Evolutionary conservation across 2,888 invertebrate genomes (phyloP).

Genomic region (Geotrupes spiniger): DNA sequence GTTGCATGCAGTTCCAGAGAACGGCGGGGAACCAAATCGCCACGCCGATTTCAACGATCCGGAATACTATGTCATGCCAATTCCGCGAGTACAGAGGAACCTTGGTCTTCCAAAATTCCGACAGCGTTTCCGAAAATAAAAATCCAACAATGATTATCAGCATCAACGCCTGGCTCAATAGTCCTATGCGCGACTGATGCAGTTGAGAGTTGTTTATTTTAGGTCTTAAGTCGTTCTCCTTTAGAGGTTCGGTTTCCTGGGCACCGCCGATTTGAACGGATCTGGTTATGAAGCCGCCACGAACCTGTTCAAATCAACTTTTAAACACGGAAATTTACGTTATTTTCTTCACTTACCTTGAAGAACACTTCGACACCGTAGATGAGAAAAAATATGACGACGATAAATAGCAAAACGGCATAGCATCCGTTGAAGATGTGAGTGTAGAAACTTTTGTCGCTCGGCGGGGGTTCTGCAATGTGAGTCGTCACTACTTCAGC

Average conservation of each 20-base stretch:
- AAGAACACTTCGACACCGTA: constrained; percentile 94
- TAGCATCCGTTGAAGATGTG: constrained; percentile 91
- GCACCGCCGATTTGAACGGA: constrained; percentile 40
- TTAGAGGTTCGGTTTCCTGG: constrained; percentile 39
- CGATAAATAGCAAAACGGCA: constrained; percentile 84
- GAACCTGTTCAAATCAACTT: constrained; percentile 55
- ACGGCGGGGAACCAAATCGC: constrained; percentile 95
- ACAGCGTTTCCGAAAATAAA: constrained; percentile 85
- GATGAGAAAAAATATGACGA: constrained; percentile 88
- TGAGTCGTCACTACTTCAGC: constrained; percentile 66
- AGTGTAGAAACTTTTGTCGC: constrained; percentile 70
- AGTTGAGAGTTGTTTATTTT: constrained; percentile 79
- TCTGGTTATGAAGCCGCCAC: constrained; percentile 76
- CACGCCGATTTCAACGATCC: constrained; percentile 88
- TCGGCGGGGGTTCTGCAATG: constrained; percentile 51
- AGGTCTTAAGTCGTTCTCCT: constrained; percentile 37
- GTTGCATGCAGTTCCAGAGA: constrained; percentile 93
- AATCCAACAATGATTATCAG: constrained; percentile 85
- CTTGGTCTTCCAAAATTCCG: constrained; percentile 93
- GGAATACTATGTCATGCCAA: constrained; percentile 89
- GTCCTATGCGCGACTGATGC: constrained; percentile 85
- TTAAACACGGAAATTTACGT: background rate
- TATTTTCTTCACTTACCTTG: constrained; percentile 60
- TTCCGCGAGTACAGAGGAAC: constrained; percentile 82
- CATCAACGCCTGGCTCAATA: constrained; percentile 88